Conservation (phyloP, 2,888 invertebrate species). For the Drosophila merina region DNA sequence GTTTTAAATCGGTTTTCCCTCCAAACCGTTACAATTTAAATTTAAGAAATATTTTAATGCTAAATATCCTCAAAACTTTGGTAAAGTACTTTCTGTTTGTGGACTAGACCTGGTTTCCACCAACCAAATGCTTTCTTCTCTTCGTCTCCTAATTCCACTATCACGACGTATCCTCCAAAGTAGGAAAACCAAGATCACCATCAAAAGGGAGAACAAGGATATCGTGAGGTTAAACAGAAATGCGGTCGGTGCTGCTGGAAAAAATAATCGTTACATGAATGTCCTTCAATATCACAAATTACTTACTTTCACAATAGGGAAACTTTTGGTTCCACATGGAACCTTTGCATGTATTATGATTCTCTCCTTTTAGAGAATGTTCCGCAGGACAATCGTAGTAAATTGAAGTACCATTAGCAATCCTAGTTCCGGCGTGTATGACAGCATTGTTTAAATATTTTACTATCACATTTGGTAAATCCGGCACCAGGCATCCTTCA, state of each 20-base stretch:
- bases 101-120: constrained; percentile 19
- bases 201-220: constrained; percentile 24
- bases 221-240: constrained; percentile 8
- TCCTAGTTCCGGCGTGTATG: constrained; percentile 19
- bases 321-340: constrained; percentile 30
- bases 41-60: neutral
- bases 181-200: constrained; percentile 13
- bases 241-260: constrained; percentile 27
- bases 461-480: constrained; percentile 36
- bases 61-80: constrained; percentile 21
- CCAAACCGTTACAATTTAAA: neutral
- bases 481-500: constrained; percentile 31
- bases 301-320: constrained; percentile 49
- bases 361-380: constrained; percentile 26
- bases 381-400: constrained; percentile 36
- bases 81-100: neutral
- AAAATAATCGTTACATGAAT: neutral
- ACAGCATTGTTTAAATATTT: constrained; percentile 21
- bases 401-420: constrained; percentile 22
- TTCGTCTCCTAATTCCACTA: neutral
- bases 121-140: constrained; percentile 33
- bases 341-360: constrained; percentile 20
- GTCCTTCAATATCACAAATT: neutral
- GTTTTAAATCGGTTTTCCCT: neutral
- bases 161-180: constrained; percentile 27